Percentiles rank a stretch among this genome's conserved stretches.
Conservation (phyloP, 2,888 invertebrate species). For the Rhamnusium bicolor region DNA sequence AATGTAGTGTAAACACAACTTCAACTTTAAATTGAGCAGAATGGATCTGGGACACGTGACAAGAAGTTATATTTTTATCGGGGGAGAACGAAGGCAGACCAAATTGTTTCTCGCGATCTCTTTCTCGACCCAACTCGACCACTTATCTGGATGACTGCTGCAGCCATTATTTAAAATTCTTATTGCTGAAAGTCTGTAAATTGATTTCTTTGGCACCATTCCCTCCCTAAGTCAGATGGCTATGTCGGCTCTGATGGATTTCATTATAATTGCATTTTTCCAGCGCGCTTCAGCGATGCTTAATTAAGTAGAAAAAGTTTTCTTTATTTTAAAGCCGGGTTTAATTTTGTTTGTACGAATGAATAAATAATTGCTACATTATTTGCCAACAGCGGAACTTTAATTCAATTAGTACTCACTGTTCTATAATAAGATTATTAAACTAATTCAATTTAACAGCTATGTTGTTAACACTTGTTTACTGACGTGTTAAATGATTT, state of each 20-base stretch:
- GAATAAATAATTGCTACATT: conserved; percentile 54
- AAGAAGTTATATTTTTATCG: conserved; percentile 69
- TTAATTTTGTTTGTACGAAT: conserved; percentile 61
- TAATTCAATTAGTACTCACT: conserved; percentile 35
- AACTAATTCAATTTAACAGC: conserved; percentile 34
- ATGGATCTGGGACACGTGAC: conserved; percentile 69
- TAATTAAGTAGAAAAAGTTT: conserved; percentile 66
- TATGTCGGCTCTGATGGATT: conserved; percentile 67
- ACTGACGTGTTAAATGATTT: conserved; percentile 30
- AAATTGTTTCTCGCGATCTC: conserved; percentile 4
- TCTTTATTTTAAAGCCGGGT: conserved; percentile 56
- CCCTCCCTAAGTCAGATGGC: conserved; percentile 54
- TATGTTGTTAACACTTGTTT: conserved; percentile 29
- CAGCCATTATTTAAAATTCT: conserved; percentile 69
- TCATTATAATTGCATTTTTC: conserved; percentile 70
- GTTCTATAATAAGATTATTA: conserved; percentile 35
- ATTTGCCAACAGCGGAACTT: conserved; percentile 43
- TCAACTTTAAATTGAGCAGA: conserved; percentile 70
- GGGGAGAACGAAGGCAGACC: conserved; percentile 55
- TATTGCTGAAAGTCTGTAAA: conserved; percentile 68
- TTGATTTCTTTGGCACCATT: conserved; percentile 67
- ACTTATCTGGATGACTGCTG: conserved; percentile 56
- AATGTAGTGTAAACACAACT: conserved; percentile 70
- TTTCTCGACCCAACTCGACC: background rate
- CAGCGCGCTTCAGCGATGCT: conserved; percentile 60